Conservation (phyloP, 2,888 invertebrate genomes). For the Malacosoma neustria region DNA sequence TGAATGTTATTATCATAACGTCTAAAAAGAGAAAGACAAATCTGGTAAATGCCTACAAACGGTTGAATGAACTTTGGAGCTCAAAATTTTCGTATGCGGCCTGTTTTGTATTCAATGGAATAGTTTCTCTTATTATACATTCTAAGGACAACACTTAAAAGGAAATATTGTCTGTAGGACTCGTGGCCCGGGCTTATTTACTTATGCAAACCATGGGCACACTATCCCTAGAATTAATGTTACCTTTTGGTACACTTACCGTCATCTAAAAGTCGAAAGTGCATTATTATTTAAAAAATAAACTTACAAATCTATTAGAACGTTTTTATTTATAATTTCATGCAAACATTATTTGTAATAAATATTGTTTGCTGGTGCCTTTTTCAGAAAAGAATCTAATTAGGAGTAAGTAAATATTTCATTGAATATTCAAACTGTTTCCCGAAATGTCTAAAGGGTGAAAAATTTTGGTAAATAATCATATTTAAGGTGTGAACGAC, state of each 20-base stretch:
- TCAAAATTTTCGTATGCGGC: conserved; percentile 37
- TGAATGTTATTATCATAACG: not conserved
- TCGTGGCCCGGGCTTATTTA: conserved; percentile 21
- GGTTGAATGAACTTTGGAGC: conserved; percentile 55
- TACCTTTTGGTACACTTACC: too few species aligned
- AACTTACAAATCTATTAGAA: too few species aligned
- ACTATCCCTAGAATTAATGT: not conserved
- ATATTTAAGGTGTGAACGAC: conserved; percentile 34
- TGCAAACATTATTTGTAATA: too few species aligned
- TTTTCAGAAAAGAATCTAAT: too few species aligned
- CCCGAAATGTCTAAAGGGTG: conserved; percentile 22
- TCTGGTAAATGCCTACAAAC: conserved; percentile 12
- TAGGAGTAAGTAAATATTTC: too few species aligned
- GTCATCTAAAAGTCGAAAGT: too few species aligned
- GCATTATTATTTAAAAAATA: too few species aligned
- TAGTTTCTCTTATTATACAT: conserved; percentile 62
- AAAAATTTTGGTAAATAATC: conserved; percentile 22
- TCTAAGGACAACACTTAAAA: conserved; percentile 65
- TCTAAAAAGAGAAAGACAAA: not conserved
- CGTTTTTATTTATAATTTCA: too few species aligned
- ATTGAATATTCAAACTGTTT: too few species aligned
- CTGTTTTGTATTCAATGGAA: conserved; percentile 59
- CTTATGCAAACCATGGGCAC: not conserved
- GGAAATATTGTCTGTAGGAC: conserved; percentile 49
- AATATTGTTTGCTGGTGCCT: too few species aligned